These are phyloP conservation scores for Percina caprodes DNA, from an alignment of 2,113 vertebrate genomes.

Conservation along the genomic window DNA sequence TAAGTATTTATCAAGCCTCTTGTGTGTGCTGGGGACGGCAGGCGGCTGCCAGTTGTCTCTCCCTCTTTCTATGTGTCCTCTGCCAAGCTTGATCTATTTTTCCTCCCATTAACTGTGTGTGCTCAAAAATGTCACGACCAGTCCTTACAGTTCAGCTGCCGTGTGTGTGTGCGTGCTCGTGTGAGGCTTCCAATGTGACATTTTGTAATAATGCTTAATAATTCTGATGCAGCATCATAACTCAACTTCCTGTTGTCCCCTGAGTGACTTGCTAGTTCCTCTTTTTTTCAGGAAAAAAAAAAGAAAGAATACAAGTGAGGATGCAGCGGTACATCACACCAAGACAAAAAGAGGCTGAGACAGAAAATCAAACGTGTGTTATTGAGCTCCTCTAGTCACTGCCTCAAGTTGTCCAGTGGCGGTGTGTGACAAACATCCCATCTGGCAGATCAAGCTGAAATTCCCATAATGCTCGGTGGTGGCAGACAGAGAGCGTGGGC, in stretches of 20 bases:
- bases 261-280: not conserved
- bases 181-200: not conserved
- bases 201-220: not conserved
- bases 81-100: constrained; percentile 49
- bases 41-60: constrained; percentile 46
- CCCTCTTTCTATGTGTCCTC: constrained; percentile 20
- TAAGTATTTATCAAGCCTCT: constrained; percentile 74
- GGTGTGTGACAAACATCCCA: constrained; percentile 22
- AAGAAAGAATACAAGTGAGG: no score
- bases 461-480: constrained; percentile 32
- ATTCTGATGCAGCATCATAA: constrained; percentile 25
- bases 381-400: constrained; percentile 24
- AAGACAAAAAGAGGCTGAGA: not conserved
- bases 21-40: constrained; percentile 43
- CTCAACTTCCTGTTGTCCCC: not conserved
- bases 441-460: constrained; percentile 45
- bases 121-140: constrained; percentile 35
- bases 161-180: not conserved
- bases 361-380: constrained; percentile 42
- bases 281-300: not conserved
- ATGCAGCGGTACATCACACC: constrained; percentile 9
- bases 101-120: constrained; percentile 33
- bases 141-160: constrained; percentile 9
- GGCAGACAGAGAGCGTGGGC: constrained; percentile 10
- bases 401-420: constrained; percentile 8